These are phyloP conservation scores for Notodonta dromedarius DNA, from an alignment of 2,888 invertebrate genomes.

Conservation along the genomic window DNA sequence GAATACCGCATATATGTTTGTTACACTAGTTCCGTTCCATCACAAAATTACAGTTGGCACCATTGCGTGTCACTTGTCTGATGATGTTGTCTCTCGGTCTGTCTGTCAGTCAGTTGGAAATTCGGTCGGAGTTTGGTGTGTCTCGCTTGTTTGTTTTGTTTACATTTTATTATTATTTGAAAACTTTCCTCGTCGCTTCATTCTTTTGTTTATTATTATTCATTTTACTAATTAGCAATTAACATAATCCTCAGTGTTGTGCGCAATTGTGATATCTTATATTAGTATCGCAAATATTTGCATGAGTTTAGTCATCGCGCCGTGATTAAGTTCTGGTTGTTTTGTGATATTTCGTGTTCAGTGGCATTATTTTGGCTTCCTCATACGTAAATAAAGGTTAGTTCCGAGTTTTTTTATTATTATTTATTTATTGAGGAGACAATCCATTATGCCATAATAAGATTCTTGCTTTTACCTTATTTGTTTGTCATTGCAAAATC, in stretches of 20 bases:
- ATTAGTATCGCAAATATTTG: conserved; percentile 32
- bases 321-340: conserved; percentile 45
- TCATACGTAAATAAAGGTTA: conserved; percentile 26
- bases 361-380: conserved; percentile 17
- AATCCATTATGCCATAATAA: background rate
- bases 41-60: background rate
- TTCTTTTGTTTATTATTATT: conserved; percentile 40
- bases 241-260: conserved; percentile 43
- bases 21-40: background rate
- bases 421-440: conserved; percentile 10
- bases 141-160: conserved; percentile 52
- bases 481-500: conserved; percentile 59
- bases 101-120: background rate
- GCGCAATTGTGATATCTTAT: conserved; percentile 55
- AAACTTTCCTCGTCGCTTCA: conserved; percentile 35
- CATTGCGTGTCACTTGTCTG: background rate
- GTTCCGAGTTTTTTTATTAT: conserved; percentile 22
- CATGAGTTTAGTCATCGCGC: conserved; percentile 45
- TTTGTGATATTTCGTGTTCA: conserved; percentile 36
- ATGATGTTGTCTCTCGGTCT: no score
- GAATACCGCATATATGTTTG: background rate
- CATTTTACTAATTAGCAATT: conserved; percentile 24
- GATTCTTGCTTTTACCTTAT: conserved; percentile 48
- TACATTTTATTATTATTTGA: conserved; percentile 48
- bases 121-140: conserved; percentile 27